Base-by-base conservation (phyloP, 2,888 invertebrate genomes). In the Stictocephala bisonia region DNA sequence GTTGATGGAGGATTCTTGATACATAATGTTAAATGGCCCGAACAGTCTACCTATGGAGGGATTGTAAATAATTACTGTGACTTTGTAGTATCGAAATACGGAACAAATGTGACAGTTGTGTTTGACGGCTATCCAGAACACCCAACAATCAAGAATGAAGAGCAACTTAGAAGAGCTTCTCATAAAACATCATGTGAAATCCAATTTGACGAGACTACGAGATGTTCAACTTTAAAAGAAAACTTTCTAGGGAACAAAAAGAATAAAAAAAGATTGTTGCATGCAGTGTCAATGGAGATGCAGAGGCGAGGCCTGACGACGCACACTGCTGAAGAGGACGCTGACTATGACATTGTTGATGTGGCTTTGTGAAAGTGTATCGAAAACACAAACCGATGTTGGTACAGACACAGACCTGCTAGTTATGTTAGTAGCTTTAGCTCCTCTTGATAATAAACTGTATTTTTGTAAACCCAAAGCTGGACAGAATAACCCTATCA, bases 1-100 rank as follows among this genome's bases (percentile, higher is more conserved):
- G 27, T 66, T 7, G 41, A 66, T 66, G 66, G 66, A 18, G 41
- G 41, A 20, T 44, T 24, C 27, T 35, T 66, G 18, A 24, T 66
- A 4, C 41, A 66, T 20, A 1, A 31, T 18, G 41, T 44, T 4
- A 15, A 22, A 22, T 41, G 66, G 66, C 20, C 41, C 22, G 44
- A 66, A 41, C 3, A 41, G 1, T 64, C 4, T 26, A 40, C 66
- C 13, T 66, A 20, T 20, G 24, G 22, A 41, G 40, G 24, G 3
- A 66, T 66, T 22, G 27, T 66, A 6, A 15, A 66, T n/a, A 41
- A 13, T n/a, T 44, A 66, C 26, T 20, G 22, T 1, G 26, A 27
- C 6, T 66, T 22, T 41, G 13, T 24, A 1, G 11, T 22, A n/a
- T n/a, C n/a, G 20, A 41, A 20, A 6, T 58, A 22, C 31, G 58